Conservation (phyloP, 2,113 vertebrate genomes). For the Misgurnus mizolepis region DNA sequence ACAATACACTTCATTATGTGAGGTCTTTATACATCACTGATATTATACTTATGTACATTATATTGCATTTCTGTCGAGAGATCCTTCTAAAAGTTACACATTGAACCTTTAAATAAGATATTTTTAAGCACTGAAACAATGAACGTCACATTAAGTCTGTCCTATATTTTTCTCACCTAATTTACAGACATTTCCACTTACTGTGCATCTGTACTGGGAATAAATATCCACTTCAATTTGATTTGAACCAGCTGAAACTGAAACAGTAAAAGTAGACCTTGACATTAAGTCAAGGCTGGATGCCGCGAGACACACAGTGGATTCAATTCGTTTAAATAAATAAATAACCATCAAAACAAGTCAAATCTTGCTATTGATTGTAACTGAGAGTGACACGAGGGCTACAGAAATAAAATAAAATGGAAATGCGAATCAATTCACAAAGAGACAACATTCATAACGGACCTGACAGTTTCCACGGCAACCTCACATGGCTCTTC, state of each 20-base stretch:
- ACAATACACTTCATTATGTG: too few relatives aligned
- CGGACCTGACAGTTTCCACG: slow-evolving; percentile 60
- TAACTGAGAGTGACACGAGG: slow-evolving; percentile 21
- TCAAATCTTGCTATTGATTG: slow-evolving; percentile 26
- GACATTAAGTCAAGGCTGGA: slow-evolving; percentile 17
- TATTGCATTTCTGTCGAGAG: too few relatives aligned
- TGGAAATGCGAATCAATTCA: slow-evolving; percentile 45
- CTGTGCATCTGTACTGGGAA: not conserved
- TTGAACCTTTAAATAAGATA: too few relatives aligned
- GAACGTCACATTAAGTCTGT: too few relatives aligned
- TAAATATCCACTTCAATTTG: not conserved
- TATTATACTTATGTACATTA: too few relatives aligned
- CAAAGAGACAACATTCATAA: slow-evolving; percentile 46
- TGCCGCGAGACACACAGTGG: not conserved
- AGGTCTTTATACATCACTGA: too few relatives aligned
- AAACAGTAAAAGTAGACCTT: not conserved
- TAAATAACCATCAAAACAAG: slow-evolving; percentile 11
- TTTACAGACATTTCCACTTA: not conserved
- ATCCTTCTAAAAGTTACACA: too few relatives aligned
- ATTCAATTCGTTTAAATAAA: slow-evolving; percentile 20
- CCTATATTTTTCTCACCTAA: not conserved
- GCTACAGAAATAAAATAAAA: slow-evolving; percentile 19
- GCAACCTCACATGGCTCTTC: slow-evolving; percentile 55
- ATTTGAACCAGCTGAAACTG: not conserved
- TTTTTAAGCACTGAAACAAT: too few relatives aligned